phyloP scores from a whole-genome alignment of 2,797 vertebrate genomes.

The Chiloscyllium punctatum region DNA sequence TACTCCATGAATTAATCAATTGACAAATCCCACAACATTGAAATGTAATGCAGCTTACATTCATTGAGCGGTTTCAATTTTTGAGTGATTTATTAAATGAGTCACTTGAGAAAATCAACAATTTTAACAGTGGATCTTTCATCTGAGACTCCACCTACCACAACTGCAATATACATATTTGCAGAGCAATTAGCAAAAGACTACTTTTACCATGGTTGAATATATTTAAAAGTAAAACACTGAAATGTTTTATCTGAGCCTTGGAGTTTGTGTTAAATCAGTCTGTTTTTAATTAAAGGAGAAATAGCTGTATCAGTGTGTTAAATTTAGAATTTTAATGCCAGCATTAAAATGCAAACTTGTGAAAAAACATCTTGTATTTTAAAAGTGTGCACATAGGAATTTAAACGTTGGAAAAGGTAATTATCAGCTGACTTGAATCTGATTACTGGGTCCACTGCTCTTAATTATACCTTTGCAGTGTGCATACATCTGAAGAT shows the following conservation, averaged over 20 bases:
- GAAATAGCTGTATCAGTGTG: neutral
- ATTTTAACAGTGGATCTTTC: neutral
- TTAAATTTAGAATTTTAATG: constrained; percentile 21
- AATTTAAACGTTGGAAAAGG: neutral
- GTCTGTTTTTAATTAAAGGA: neutral
- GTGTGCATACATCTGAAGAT: neutral
- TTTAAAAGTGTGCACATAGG: neutral
- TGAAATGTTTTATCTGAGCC: neutral
- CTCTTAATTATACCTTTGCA: neutral
- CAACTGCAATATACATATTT: neutral
- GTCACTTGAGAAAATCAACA: neutral
- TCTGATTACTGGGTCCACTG: neutral
- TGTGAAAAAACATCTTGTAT: neutral
- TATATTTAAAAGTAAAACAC: neutral
- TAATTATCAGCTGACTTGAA: neutral
- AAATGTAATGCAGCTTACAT: neutral
- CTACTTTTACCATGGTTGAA: neutral
- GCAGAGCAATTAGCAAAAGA: neutral
- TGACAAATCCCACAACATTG: neutral
- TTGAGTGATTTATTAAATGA: neutral
- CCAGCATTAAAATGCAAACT: neutral
- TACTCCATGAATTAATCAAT: neutral
- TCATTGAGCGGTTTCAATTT: neutral
- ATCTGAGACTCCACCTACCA: neutral
- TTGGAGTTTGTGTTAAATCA: neutral